Conservation (phyloP, 2,888 invertebrate species). For the Resseliella maxima region DNA sequence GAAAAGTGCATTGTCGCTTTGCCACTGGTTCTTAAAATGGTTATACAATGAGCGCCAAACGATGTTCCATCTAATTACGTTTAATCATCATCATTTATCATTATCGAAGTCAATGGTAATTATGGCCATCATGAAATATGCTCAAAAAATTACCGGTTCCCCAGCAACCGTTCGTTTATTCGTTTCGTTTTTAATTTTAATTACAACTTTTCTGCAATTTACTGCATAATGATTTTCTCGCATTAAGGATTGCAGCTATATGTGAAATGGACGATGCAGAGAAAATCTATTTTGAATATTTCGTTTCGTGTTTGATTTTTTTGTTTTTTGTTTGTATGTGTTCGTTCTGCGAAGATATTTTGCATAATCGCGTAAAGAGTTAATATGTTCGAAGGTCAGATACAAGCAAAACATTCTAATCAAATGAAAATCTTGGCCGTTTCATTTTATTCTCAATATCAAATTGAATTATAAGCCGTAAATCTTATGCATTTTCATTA, state of each 20-base stretch:
- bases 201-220: constrained; percentile 51
- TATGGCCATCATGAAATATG: constrained; percentile 19
- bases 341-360: not conserved
- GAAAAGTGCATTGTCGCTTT: not conserved
- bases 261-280: not conserved
- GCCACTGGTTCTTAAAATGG: not conserved
- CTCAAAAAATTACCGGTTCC: constrained; percentile 16
- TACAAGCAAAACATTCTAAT: not conserved
- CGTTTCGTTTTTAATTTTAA: constrained; percentile 11
- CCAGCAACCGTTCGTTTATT: not conserved
- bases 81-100: constrained; percentile 55
- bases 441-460: not conserved
- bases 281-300: not conserved
- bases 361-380: constrained; percentile 23
- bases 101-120: constrained; percentile 52
- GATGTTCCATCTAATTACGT: constrained; percentile 44
- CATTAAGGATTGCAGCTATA: not conserved
- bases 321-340: too few species aligned
- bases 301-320: too few species aligned
- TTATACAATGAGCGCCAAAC: not conserved
- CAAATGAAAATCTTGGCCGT: not conserved
- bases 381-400: not conserved
- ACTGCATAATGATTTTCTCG: constrained; percentile 42
- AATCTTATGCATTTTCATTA: constrained; percentile 22
- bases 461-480: constrained; percentile 17